Base-by-base conservation (phyloP, 2,888 invertebrate species). In the Hydroisotoma schaefferi region DNA sequence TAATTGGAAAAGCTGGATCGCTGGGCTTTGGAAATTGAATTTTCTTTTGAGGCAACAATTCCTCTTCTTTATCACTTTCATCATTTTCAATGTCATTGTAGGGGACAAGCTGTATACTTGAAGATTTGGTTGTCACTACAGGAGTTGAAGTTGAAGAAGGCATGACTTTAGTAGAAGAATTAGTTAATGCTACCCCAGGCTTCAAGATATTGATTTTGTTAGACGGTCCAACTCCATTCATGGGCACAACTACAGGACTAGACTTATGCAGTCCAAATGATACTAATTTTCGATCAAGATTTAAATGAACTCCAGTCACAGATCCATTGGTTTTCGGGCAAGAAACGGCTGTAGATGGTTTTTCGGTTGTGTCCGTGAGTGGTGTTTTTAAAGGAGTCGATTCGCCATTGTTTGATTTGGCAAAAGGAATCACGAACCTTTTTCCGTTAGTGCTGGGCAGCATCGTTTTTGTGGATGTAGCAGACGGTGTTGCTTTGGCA, bases 71-170 rank as follows among this genome's bases (percentile, higher is more conserved):
- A 29, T 55, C 55, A 53, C 58, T 55, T 44, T 65, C 65, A 18
- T 53, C 53, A 23, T 53, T 56, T n/a, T 65, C 65, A 27, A 61
- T 58, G 28, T 61, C 61, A 33, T 61, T 56, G 49, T 65, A 61
- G 10, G 65, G 65, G 2, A 64, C 64, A 22, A 64, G 44, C 25
- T 55, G 55, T 0, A 64, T 33, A 23, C 53, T 15, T 28, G 18
- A n/a, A 18, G 54, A 33, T 8, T 55, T 25, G 1, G 40, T 8
- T n/a, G 47, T 40, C 15, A 10, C 49, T 28, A 20, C 27, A 20
- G 26, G 22, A 22, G 28, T 57, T 15, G 54, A 43, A 33, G 22
- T 49, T 2, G 49, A 57, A 18, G 33, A 28, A 15, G 38, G 28
- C 2, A 18, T 12, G n/a, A 44, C 20, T 18, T 38, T 49, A 27